Conservation (phyloP, 37 sponge, comb jelly and placozoan species). For the Chondrilla cf. caribensis region DNA sequence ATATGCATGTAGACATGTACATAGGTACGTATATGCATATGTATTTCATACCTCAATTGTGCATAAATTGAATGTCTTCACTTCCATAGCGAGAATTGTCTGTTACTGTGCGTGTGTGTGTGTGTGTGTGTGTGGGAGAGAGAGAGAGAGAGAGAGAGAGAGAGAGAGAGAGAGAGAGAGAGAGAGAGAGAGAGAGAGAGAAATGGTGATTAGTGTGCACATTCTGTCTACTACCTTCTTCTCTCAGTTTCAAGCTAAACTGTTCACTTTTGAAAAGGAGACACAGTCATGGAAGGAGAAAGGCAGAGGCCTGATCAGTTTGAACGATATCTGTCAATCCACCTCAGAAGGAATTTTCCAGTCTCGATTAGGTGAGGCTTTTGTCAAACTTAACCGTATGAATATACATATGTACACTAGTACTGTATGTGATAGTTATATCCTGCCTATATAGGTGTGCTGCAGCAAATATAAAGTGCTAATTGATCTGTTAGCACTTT, state of each 20-base stretch:
- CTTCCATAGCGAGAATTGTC: no score
- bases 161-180: conserved; percentile 6
- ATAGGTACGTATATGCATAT: no score
- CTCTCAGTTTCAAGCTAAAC: conserved; percentile 36
- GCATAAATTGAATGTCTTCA: no score
- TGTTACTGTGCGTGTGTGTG: conserved; percentile 22
- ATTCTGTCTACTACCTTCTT: background rate
- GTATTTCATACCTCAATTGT: no score
- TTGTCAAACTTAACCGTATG: background rate
- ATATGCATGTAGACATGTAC: no score
- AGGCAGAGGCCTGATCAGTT: conserved; percentile 57
- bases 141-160: background rate
- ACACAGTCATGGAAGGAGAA: conserved; percentile 70
- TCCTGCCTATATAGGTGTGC: no score
- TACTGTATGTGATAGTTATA: no score
- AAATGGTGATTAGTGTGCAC: no score
- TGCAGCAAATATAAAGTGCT: no score
- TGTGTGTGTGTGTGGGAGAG: background rate
- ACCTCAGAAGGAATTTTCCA: conserved; percentile 57
- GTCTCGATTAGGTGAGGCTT: conserved; percentile 64
- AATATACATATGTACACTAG: no score
- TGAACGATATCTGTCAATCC: conserved; percentile 59
- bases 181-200: conserved; percentile 25
- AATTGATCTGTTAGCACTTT: no score
- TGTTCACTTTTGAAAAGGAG: conserved; percentile 50